Conservation (phyloP, 1,140 invertebrate genomes). For the Diabrotica virgifera region DNA sequence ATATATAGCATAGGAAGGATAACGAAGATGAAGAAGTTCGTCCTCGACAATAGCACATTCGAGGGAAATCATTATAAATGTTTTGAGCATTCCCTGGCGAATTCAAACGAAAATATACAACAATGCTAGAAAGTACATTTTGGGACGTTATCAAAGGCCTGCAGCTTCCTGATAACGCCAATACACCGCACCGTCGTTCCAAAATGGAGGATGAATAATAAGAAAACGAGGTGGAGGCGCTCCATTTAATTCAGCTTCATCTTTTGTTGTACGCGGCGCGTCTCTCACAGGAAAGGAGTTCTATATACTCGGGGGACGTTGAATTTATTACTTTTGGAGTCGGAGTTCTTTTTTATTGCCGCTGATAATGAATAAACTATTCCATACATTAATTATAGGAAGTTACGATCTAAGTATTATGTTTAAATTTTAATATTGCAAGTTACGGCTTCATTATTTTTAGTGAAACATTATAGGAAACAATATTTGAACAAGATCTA, state of each 20-base stretch:
- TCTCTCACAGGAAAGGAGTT: neutral
- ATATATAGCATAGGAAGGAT: neutral
- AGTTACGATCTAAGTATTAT: no score
- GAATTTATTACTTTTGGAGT: neutral
- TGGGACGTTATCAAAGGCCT: neutral
- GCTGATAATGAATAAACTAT: constrained; percentile 1
- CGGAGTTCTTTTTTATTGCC: neutral
- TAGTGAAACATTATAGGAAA: no score
- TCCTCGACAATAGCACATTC: neutral
- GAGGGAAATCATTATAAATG: constrained; percentile 2
- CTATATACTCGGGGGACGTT: neutral
- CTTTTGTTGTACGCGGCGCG: constrained; percentile 1
- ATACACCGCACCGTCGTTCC: neutral
- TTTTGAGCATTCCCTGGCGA: neutral
- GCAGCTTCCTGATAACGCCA: constrained; percentile 1
- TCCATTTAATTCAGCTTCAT: neutral
- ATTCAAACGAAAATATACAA: constrained; percentile 3
- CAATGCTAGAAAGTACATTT: constrained; percentile 2
- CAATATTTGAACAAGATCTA: no score
- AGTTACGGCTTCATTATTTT: no score
- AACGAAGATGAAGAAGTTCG: neutral
- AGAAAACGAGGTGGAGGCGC: constrained; percentile 1
- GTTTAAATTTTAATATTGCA: no score
- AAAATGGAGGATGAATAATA: constrained; percentile 1
- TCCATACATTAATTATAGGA: neutral